Conservation (phyloP, 2,113 vertebrate species). For the Dasypus novemcinctus region DNA sequence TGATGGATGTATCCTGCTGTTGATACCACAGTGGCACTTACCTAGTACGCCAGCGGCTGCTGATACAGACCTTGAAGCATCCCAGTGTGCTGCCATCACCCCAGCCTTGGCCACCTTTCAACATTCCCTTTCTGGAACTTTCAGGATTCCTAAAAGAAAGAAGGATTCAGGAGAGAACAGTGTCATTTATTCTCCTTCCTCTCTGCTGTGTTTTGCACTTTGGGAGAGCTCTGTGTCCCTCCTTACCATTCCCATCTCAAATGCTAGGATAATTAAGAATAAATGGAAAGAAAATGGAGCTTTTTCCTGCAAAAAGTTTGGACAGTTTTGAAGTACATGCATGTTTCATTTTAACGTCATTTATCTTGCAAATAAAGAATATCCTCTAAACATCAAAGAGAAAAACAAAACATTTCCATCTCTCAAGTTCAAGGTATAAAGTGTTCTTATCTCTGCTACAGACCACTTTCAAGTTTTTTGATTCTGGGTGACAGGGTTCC, state of each 20-base stretch:
- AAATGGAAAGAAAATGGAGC: not conserved
- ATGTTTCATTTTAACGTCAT: rapidly evolving
- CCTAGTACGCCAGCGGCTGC: rapidly evolving
- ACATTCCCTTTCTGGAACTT: rapidly evolving
- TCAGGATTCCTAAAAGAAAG: not conserved
- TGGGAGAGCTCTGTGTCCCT: rapidly evolving
- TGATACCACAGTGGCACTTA: rapidly evolving
- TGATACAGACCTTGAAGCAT: not conserved
- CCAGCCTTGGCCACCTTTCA: not conserved
- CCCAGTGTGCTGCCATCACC: no score
- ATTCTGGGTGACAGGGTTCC: rapidly evolving
- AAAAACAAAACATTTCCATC: rapidly evolving
- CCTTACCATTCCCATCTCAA: rapidly evolving
- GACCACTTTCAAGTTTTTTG: rapidly evolving
- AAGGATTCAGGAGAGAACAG: rapidly evolving
- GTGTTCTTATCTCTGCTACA: rapidly evolving
- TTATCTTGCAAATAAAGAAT: not conserved
- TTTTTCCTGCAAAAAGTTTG: rapidly evolving
- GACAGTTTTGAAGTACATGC: rapidly evolving
- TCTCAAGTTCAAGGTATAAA: rapidly evolving
- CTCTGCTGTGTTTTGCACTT: no score
- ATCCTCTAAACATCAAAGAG: not conserved
- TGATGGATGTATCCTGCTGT: rapidly evolving
- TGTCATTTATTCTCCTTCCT: rapidly evolving
- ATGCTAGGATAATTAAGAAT: rapidly evolving